A percentile compares a stretch with the other conserved stretches of the same genome.
Conservation (phyloP, 2,797 vertebrate species). For the Lutra lutra region DNA sequence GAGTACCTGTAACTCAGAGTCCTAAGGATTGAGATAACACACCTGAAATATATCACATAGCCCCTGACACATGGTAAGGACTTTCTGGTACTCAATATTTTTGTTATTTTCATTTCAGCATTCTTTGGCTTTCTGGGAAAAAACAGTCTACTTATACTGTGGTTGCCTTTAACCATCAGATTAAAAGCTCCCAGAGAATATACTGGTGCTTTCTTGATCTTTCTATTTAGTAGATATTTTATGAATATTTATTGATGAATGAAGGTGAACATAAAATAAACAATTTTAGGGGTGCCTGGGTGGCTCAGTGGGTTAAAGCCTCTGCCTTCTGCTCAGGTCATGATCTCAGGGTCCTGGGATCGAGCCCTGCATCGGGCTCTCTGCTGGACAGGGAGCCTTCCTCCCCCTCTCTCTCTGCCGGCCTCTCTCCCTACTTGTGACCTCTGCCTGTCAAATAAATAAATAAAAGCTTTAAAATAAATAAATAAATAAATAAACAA, state of each 20-base stretch:
- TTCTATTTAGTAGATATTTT: conserved; percentile 15
- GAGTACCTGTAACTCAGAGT: neutral
- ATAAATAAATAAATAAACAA: neutral
- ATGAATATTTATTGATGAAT: conserved; percentile 27
- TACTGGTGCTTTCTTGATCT: neutral
- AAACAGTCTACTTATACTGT: neutral
- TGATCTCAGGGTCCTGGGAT: too few species aligned
- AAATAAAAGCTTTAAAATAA: too few species aligned
- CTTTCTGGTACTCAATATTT: neutral
- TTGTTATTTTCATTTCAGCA: neutral
- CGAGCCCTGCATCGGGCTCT: too few species aligned
- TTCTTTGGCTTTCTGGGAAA: neutral
- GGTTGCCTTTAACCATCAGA: neutral
- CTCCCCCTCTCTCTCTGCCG: too few species aligned
- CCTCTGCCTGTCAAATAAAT: too few species aligned
- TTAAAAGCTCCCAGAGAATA: conserved; percentile 7
- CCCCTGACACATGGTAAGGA: neutral
- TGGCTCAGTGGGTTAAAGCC: too few species aligned
- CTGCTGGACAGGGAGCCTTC: too few species aligned
- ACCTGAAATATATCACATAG: neutral
- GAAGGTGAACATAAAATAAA: conserved; percentile 5
- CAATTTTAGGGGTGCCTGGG: neutral
- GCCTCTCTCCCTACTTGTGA: too few species aligned
- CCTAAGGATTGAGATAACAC: neutral
- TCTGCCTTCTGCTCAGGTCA: too few species aligned